Evolutionary conservation across 2,888 invertebrate genomes (phyloP), one percentile per base, ranked within the genome.

Genomic region (Ectemnius lituratus): DNA sequence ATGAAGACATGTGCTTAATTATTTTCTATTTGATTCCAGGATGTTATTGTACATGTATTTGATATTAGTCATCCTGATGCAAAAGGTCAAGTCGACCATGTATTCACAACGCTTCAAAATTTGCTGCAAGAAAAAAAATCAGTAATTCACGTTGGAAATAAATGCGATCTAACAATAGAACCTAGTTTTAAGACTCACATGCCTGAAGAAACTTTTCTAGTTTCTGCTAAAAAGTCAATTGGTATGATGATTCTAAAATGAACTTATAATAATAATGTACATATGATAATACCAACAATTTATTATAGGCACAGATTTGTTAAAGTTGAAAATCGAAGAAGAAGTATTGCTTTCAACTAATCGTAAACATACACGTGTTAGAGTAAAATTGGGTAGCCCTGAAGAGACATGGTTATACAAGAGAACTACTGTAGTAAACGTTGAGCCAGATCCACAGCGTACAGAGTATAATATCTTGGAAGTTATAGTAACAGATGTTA

Each of bases 21-120:
- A 67, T 73, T 72, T 8, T 70, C 45, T 67, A 70, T 90, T 37
- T 37, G 1, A 8, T 37, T 91, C 66, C 85, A 96, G 96, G 96
- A 97, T 91, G 90, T 96, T 0, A 93, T 97, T 62, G 88, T 97
- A 62, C 97, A 97, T 88, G 93, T 97, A 0, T 93, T 94, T 85
- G 97, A 97, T 89, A 88, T 94, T 0, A 95, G 96, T 75, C 95
- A 96, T 89, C 94, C 95, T 4, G 95, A 96, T 87, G 92, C 92
- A 81, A 81, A 88, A 65, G 93, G 94, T 20, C 97, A 97, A 90
- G 91, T 93, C 52, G 91, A 93, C 28, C 95, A 95, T 83, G 97
- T 97, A 0, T 86, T 94, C 46, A 84, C 92, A 20, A 96, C 96
- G 0, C 90, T 97, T 23, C 83, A 92, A 70, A 89, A 90, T 2